phyloP scores from a whole-genome alignment of 2,888 invertebrate genomes.

The Brachyopa scutellaris region DNA sequence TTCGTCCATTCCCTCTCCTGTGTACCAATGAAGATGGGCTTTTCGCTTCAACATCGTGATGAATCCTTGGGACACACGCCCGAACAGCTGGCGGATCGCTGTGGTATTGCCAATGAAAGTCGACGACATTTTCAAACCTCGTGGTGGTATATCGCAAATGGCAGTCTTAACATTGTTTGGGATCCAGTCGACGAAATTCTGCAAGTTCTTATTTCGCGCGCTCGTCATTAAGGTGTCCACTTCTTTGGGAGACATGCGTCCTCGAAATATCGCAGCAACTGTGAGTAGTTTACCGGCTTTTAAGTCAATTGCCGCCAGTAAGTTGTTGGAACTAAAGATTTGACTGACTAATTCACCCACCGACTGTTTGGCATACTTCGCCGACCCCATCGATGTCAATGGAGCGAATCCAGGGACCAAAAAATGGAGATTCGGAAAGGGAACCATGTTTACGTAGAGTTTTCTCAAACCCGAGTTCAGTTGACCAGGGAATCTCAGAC shows the following conservation, averaged over 20 bases:
- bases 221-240: conserved; percentile 84
- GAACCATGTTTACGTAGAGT: conserved; percentile 95
- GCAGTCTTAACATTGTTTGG: conserved; percentile 93
- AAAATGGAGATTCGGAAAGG: conserved; percentile 93
- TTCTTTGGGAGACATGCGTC: conserved; percentile 79
- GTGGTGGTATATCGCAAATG: conserved; percentile 92
- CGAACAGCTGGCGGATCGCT: conserved; percentile 90
- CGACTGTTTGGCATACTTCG: conserved; percentile 85
- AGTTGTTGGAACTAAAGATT: conserved; percentile 90
- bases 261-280: conserved; percentile 88
- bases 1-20: conserved; percentile 94
- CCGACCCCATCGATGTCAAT: conserved; percentile 84
- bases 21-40: conserved; percentile 94
- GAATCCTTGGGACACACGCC: conserved; percentile 89
- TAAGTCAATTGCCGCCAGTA: conserved; percentile 92
- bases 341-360: conserved; percentile 88
- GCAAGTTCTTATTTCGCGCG: conserved; percentile 89
- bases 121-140: conserved; percentile 92
- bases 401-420: conserved; percentile 92
- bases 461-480: conserved; percentile 93
- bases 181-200: conserved; percentile 91
- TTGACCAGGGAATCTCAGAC: conserved; percentile 94
- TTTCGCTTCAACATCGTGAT: conserved; percentile 91
- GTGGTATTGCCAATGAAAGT: conserved; percentile 93
- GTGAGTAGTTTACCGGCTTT: conserved; percentile 90